These are phyloP conservation scores for Cotesia typhae DNA, from an alignment of 1,140 invertebrate genomes.

Conservation along the genomic window DNA sequence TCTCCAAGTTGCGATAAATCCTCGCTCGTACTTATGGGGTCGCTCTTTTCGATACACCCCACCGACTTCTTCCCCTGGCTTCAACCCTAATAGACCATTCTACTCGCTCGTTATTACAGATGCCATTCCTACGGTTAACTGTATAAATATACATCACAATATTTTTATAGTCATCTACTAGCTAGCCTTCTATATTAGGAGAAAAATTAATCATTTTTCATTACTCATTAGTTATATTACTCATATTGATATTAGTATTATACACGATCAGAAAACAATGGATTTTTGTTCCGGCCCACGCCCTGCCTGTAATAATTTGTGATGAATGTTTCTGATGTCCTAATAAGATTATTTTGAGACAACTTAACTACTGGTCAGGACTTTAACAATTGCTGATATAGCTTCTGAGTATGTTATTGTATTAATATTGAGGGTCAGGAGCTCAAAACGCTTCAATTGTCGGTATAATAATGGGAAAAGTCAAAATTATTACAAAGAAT, in stretches of 20 bases:
- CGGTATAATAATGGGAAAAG: too few relatives aligned
- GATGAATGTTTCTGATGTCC: too few relatives aligned
- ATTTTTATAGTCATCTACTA: neutral
- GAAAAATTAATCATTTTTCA: neutral
- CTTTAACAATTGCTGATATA: neutral
- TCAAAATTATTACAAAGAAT: too few relatives aligned
- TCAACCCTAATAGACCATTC: constrained; percentile 3
- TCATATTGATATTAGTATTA: too few relatives aligned
- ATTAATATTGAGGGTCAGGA: too few relatives aligned
- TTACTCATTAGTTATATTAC: neutral
- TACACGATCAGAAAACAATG: neutral
- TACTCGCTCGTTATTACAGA: neutral
- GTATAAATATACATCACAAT: neutral
- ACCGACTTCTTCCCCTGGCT: neutral
- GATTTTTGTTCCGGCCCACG: neutral
- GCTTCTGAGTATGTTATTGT: neutral
- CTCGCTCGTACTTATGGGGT: constrained; percentile 1
- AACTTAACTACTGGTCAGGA: too few relatives aligned
- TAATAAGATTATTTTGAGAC: too few relatives aligned
- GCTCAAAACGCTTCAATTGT: too few relatives aligned
- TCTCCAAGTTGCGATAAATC: constrained; percentile 26
- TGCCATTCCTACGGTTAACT: constrained; percentile 15
- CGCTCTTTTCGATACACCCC: constrained; percentile 15
- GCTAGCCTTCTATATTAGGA: too few relatives aligned
- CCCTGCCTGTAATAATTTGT: too few relatives aligned